Evolutionary conservation across 2,113 vertebrate species (phyloP).

Genomic region (Phalacrocorax aristotelis): DNA sequence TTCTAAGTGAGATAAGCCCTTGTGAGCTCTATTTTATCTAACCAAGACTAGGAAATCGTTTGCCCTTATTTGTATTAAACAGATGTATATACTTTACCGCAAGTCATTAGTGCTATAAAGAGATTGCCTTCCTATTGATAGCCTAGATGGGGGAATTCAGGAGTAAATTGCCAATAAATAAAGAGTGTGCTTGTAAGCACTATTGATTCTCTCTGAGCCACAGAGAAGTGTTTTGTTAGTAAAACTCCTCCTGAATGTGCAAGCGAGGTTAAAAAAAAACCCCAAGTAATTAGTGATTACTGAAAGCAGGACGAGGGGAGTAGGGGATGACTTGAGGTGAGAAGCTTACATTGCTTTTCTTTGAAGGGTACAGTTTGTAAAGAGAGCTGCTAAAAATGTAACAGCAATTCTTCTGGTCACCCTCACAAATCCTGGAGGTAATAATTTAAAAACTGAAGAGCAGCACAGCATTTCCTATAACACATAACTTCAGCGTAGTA

Average conservation of each 20-base stretch:
- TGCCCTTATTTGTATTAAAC: slow-evolving; percentile 65
- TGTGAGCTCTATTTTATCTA: slow-evolving; percentile 43
- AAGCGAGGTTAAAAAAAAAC: background rate
- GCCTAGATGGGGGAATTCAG: slow-evolving; percentile 4
- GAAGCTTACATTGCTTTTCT: background rate
- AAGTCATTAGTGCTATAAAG: slow-evolving; percentile 61
- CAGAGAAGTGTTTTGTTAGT: slow-evolving; percentile 41
- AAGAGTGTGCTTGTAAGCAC: slow-evolving; percentile 35
- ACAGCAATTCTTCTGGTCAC: background rate
- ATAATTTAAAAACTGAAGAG: background rate
- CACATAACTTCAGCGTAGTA: background rate
- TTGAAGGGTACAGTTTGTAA: background rate
- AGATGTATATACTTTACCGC: slow-evolving; percentile 58
- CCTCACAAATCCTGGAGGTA: background rate
- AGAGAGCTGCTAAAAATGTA: background rate
- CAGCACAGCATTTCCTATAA: background rate
- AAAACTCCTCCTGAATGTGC: slow-evolving; percentile 41
- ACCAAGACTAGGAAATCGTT: slow-evolving; percentile 43
- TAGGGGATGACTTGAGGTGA: background rate
- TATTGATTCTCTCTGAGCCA: slow-evolving; percentile 55
- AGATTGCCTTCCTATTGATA: slow-evolving; percentile 59
- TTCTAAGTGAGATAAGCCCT: slow-evolving; percentile 14
- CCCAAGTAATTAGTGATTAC: background rate
- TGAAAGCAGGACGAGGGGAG: background rate
- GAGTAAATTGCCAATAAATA: slow-evolving; percentile 66